These are phyloP conservation scores for Rhogogaster chlorosoma DNA, from an alignment of 2,888 invertebrate species.

Conservation along the genomic window DNA sequence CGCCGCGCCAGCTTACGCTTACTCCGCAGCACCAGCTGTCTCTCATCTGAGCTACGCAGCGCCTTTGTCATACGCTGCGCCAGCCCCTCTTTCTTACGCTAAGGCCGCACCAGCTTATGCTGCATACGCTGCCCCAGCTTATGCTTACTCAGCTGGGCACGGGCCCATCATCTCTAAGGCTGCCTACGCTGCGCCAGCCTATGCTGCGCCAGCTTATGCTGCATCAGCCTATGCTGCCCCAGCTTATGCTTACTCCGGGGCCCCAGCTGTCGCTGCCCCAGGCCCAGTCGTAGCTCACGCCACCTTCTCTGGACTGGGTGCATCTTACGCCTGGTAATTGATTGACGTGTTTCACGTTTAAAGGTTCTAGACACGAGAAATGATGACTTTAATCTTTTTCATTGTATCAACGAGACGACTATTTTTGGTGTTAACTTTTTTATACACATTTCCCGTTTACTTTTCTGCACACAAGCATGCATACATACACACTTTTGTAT, in stretches of 20 bases:
- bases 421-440: not conserved
- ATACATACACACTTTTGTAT: not conserved
- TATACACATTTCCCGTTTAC: not conserved
- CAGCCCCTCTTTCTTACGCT: conserved; percentile 59
- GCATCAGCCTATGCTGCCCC: conserved; percentile 59
- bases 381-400: not conserved
- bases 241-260: conserved; percentile 44
- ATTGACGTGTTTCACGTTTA: not conserved
- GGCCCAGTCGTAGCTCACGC: conserved; percentile 52
- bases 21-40: conserved; percentile 70
- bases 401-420: not conserved
- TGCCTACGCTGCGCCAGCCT: conserved; percentile 55
- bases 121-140: conserved; percentile 55
- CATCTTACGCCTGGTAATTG: conserved; percentile 83
- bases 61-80: conserved; percentile 62
- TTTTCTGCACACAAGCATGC: not conserved
- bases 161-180: conserved; percentile 52
- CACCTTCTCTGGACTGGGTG: conserved; percentile 82
- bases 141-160: conserved; percentile 41
- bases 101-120: conserved; percentile 61
- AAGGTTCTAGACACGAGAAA: not conserved
- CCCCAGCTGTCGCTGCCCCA: conserved; percentile 28
- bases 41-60: conserved; percentile 67
- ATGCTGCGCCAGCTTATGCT: conserved; percentile 59
- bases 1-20: conserved; percentile 59